A percentile compares a stretch with the other conserved stretches of the same genome.
These are phyloP conservation scores for Muntiacus reevesi DNA, from an alignment of 2,113 vertebrate species.

Conservation along the genomic window DNA sequence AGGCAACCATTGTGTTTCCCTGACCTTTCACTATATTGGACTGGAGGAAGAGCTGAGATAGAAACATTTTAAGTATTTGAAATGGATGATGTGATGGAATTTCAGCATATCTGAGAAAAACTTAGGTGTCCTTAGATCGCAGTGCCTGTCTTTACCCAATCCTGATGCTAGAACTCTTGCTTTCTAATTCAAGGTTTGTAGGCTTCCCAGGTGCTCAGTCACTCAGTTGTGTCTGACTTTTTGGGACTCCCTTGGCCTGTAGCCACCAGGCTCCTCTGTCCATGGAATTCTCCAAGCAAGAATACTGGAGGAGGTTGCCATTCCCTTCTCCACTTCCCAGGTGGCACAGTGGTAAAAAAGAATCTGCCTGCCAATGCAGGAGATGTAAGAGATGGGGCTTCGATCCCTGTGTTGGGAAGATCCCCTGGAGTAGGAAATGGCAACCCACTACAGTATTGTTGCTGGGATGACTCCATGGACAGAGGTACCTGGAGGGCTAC, in stretches of 20 bases:
- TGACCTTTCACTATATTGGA: not conserved
- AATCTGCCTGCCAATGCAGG: not conserved
- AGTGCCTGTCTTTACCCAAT: not conserved
- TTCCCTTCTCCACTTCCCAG: not conserved
- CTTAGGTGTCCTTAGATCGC: not conserved
- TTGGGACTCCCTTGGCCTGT: not conserved
- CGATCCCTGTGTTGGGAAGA: not conserved
- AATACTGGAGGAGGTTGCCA: not conserved
- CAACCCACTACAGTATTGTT: no score
- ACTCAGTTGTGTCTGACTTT: not conserved
- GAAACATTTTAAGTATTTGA: not conserved
- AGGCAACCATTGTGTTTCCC: not conserved
- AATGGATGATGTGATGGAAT: not conserved
- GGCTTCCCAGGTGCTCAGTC: not conserved
- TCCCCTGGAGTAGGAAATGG: not conserved
- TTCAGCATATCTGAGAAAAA: not conserved
- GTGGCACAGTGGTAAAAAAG: not conserved
- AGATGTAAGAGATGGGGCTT: not conserved
- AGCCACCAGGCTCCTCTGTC: not conserved
- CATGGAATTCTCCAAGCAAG: not conserved
- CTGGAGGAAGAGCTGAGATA: not conserved
- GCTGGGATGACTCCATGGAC: no score
- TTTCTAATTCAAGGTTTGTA: not conserved
- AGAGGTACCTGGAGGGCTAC: no score
- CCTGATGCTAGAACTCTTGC: not conserved